A percentile compares a stretch with the other conserved stretches of the same genome.
Conservation (phyloP, 2,888 invertebrate genomes). For the Glyphotaelius pellucidus region DNA sequence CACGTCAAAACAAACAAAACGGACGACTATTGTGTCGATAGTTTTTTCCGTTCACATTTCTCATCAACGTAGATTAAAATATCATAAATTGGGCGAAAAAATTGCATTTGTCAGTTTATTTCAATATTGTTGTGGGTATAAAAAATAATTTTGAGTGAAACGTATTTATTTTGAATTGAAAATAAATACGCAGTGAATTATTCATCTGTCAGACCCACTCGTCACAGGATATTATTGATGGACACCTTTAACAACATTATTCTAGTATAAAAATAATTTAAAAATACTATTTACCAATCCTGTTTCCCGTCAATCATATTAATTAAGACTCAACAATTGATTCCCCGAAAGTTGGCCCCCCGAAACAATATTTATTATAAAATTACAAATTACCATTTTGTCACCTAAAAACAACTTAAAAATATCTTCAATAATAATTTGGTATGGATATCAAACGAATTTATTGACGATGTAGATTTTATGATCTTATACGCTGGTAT, state of each 20-base stretch:
- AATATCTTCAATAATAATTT: too few relatives aligned
- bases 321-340: too few relatives aligned
- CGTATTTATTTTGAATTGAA: neutral
- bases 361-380: too few relatives aligned
- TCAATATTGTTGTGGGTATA: neutral
- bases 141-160: neutral
- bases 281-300: neutral
- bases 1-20: neutral
- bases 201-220: neutral
- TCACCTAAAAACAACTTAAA: too few relatives aligned
- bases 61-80: neutral
- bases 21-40: neutral
- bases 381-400: too few relatives aligned
- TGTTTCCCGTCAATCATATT: too few relatives aligned
- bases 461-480: too few relatives aligned
- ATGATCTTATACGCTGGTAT: too few relatives aligned
- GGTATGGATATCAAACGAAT: too few relatives aligned
- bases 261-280: neutral
- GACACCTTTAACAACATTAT: neutral
- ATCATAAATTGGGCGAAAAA: neutral
- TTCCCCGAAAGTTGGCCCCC: too few relatives aligned
- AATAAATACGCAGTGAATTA: neutral
- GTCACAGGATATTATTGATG: neutral
- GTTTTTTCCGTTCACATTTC: neutral
- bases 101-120: neutral